phyloP scores from a whole-genome alignment of 2,888 invertebrate species.

The Archips crataeganus region DNA sequence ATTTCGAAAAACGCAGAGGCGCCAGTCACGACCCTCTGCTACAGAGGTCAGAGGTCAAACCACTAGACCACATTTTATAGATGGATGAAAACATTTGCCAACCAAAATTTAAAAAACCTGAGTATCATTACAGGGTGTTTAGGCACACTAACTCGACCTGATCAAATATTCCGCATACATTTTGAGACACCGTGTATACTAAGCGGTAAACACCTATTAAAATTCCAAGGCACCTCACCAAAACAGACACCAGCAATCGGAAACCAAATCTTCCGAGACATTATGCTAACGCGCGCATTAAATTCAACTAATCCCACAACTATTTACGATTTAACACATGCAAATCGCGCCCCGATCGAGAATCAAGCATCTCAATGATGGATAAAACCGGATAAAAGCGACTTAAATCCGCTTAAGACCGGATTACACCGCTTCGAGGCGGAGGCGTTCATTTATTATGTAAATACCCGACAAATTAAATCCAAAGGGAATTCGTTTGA shows the following conservation, averaged over 20 bases:
- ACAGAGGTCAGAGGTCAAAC: no score
- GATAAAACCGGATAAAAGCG: conserved; percentile 83
- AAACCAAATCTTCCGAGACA: conserved; percentile 24
- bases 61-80: no score
- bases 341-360: conserved; percentile 81
- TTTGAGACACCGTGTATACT: no score
- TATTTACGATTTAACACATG: conserved; percentile 78
- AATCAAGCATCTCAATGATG: conserved; percentile 84
- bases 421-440: conserved; percentile 76
- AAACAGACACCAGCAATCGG: neutral
- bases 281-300: conserved; percentile 47
- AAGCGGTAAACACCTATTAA: neutral
- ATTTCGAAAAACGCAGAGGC: no score
- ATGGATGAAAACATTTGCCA: no score
- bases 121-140: no score
- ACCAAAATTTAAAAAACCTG: no score
- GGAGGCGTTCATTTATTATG: conserved; percentile 84
- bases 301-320: conserved; percentile 68
- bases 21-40: no score
- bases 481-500: conserved; percentile 82
- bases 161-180: no score
- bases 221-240: neutral
- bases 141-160: no score
- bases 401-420: conserved; percentile 69
- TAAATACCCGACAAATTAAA: conserved; percentile 85